Percentiles rank a stretch among this genome's conserved stretches.
Conservation (phyloP, 1,140 invertebrate species). For the Cephus cinctus region DNA sequence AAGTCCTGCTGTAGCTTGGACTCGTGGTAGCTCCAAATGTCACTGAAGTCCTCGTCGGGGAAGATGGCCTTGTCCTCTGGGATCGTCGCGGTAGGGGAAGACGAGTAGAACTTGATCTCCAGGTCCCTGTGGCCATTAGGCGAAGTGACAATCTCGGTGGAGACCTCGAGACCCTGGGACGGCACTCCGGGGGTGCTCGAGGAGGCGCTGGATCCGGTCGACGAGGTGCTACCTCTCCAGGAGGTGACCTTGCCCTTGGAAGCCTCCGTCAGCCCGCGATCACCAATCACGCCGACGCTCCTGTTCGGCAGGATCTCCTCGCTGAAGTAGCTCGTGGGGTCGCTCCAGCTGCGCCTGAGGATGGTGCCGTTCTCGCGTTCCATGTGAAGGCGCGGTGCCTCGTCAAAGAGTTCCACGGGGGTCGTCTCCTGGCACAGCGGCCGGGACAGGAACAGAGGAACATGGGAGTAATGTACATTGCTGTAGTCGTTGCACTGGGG, state of each 20-base stretch:
- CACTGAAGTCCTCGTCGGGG: constrained; percentile 39
- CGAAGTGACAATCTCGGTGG: constrained; percentile 75
- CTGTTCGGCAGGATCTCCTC: constrained; percentile 47
- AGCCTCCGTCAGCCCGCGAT: constrained; percentile 43
- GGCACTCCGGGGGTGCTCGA: constrained; percentile 18
- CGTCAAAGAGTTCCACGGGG: constrained; percentile 21
- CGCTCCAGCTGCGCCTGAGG: constrained; percentile 64
- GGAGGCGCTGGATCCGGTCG: constrained; percentile 16
- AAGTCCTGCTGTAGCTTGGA: constrained; percentile 52
- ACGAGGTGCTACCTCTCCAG: constrained; percentile 22
- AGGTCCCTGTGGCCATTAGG: constrained; percentile 73
- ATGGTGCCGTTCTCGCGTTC: constrained; percentile 41
- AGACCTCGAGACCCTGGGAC: constrained; percentile 63
- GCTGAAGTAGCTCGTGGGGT: constrained; percentile 54
- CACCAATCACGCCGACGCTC: constrained; percentile 58
- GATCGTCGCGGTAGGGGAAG: constrained; percentile 46
- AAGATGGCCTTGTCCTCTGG: constrained; percentile 22
- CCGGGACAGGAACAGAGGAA: constrained; percentile 41
- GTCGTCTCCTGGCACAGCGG: constrained; percentile 33
- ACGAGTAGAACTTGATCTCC: constrained; percentile 75
- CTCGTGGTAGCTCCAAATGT: constrained; percentile 54
- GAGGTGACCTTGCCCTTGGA: constrained; percentile 17
- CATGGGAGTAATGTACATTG: constrained; percentile 26
- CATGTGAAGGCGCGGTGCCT: constrained; percentile 10
- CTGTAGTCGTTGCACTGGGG: constrained; percentile 6